A percentile compares a stretch with the other conserved stretches of the same genome.
Conservation (phyloP, 2,113 vertebrate species). For the Takifugu flavidus region DNA sequence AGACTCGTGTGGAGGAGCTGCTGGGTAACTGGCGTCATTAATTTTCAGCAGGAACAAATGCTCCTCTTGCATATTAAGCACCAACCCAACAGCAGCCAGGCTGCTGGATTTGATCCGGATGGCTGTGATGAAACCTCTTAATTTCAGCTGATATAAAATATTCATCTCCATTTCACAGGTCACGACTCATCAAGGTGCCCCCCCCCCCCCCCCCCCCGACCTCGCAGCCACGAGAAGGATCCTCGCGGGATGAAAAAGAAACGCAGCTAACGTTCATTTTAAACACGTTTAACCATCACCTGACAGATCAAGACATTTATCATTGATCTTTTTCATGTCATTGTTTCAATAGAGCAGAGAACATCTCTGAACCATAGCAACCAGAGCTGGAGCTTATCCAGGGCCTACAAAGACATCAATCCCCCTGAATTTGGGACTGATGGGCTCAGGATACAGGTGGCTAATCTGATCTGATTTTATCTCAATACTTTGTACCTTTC, state of each 20-base stretch:
- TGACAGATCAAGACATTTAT: background rate
- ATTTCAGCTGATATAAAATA: constrained; percentile 71
- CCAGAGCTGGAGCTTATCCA: no score
- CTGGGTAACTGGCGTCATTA: constrained; percentile 22
- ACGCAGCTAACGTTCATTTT: background rate
- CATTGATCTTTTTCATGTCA: no score
- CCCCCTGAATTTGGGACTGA: no score
- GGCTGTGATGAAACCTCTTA: constrained; percentile 56
- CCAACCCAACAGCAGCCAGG: constrained; percentile 22
- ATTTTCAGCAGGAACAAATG: constrained; percentile 39
- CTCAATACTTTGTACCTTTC: no score
- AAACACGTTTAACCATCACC: background rate
- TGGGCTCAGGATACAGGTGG: no score
- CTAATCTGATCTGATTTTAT: no score
- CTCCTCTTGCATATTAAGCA: constrained; percentile 36
- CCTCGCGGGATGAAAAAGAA: background rate
- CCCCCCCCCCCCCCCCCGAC: constrained; percentile 50
- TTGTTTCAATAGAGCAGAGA: no score
- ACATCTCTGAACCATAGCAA: no score
- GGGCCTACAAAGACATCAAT: no score
- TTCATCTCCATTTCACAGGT: constrained; percentile 70
- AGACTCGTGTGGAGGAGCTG: constrained; percentile 22
- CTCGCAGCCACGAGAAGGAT: constrained; percentile 7
- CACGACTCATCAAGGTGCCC: constrained; percentile 74
- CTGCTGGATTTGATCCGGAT: constrained; percentile 51